These are phyloP conservation scores for Microctonus hyperodae DNA, from an alignment of 2,888 invertebrate species.

Conservation along the genomic window DNA sequence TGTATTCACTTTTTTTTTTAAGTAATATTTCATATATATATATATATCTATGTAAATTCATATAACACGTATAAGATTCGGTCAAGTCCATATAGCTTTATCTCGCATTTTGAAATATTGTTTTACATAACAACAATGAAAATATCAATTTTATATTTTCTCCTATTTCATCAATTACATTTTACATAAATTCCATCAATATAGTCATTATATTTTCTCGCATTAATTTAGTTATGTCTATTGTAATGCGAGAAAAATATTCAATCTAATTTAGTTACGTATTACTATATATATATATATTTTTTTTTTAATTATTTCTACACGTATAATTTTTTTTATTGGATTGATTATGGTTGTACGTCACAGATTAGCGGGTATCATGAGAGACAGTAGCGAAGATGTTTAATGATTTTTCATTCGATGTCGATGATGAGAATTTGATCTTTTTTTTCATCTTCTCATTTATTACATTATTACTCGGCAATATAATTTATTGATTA, in stretches of 20 bases:
- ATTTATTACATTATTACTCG: too few relatives aligned
- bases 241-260: slow-evolving; percentile 32
- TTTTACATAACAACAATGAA: slow-evolving; percentile 7
- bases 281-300: too few relatives aligned
- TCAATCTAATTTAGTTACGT: too few relatives aligned
- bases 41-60: not conserved
- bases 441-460: too few relatives aligned
- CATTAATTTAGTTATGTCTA: slow-evolving; percentile 25
- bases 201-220: slow-evolving; percentile 34
- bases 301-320: too few relatives aligned
- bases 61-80: not conserved
- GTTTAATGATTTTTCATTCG: not conserved
- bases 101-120: not conserved
- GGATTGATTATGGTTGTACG: not conserved
- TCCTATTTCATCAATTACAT: slow-evolving; percentile 34
- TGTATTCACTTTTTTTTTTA: not conserved
- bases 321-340: too few relatives aligned
- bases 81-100: not conserved
- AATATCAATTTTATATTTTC: slow-evolving; percentile 35
- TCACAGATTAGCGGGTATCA: not conserved
- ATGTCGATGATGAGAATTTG: too few relatives aligned
- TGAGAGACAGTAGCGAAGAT: slow-evolving; percentile 9
- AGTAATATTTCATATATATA: slow-evolving; percentile 2
- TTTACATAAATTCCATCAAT: slow-evolving; percentile 39
- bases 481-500: too few relatives aligned